These are phyloP conservation scores for Athalia rosae DNA, from an alignment of 2,888 invertebrate species.

Conservation along the genomic window DNA sequence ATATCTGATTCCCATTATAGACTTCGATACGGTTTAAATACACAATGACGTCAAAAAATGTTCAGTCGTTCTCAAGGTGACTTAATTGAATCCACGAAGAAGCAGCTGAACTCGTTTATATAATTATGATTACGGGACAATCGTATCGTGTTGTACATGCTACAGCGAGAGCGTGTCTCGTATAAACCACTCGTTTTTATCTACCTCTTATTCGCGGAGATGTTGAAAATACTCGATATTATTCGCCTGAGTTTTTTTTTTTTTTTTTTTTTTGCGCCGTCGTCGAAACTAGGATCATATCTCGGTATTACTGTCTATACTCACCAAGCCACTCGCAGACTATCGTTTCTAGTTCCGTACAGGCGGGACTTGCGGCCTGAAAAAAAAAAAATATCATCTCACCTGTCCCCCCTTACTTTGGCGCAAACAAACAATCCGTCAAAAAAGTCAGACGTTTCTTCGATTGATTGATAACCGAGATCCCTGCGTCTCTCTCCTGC, in stretches of 20 bases:
- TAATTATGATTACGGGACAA: too few relatives aligned
- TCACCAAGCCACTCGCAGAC: conserved; percentile 96
- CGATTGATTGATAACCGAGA: conserved; percentile 31
- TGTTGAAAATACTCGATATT: too few relatives aligned
- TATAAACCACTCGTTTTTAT: too few relatives aligned
- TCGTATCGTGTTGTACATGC: too few relatives aligned
- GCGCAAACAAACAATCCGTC: conserved; percentile 9
- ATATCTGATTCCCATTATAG: neutral
- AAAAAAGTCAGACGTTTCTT: conserved; percentile 10
- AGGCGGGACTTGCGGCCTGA: conserved; percentile 97
- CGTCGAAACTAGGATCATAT: too few relatives aligned
- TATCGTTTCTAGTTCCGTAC: conserved; percentile 96
- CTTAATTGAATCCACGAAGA: too few relatives aligned
- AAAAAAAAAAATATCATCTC: conserved; percentile 64
- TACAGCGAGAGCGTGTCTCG: too few relatives aligned
- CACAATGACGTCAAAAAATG: neutral
- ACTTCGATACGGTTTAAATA: neutral
- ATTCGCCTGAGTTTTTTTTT: neutral
- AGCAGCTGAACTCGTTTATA: too few relatives aligned
- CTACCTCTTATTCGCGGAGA: too few relatives aligned
- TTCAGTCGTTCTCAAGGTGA: neutral
- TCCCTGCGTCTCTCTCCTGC: neutral
- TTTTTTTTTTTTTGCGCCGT: neutral
- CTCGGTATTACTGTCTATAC: conserved; percentile 54
- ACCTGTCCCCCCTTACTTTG: conserved; percentile 49